These are phyloP conservation scores for Strigamia transsilvanica DNA, from an alignment of 2,888 invertebrate genomes.

Conservation along the genomic window DNA sequence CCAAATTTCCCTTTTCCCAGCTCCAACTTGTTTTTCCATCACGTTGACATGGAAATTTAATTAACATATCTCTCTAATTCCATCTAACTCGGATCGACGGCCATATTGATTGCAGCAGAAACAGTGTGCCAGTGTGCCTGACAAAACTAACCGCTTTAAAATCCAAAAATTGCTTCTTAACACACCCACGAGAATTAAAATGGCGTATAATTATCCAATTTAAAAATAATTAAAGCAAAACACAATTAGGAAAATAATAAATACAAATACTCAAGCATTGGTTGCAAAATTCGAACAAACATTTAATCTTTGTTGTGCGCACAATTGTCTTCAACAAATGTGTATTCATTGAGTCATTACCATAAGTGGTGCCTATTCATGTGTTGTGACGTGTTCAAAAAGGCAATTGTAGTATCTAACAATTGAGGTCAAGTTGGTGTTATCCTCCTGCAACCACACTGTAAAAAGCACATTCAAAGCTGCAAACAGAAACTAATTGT, in stretches of 20 bases:
- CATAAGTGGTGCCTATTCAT: too few relatives aligned
- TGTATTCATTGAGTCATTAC: too few relatives aligned
- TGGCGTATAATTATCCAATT: background rate
- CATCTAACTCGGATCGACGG: slow-evolving; percentile 39
- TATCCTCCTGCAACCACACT: too few relatives aligned
- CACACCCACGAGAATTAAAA: background rate
- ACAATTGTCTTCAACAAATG: too few relatives aligned
- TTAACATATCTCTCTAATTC: slow-evolving; percentile 42
- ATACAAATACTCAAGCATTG: background rate
- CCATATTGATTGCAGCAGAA: slow-evolving; percentile 8
- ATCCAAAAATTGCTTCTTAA: slow-evolving; percentile 24
- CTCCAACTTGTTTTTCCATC: slow-evolving; percentile 12
- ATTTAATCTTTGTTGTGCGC: too few relatives aligned
- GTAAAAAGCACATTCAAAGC: too few relatives aligned
- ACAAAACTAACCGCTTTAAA: slow-evolving; percentile 28
- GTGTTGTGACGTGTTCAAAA: too few relatives aligned
- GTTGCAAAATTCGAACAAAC: too few relatives aligned
- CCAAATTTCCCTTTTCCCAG: background rate
- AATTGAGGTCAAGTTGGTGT: too few relatives aligned
- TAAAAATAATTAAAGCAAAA: background rate
- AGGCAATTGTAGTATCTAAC: too few relatives aligned
- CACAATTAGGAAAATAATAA: background rate
- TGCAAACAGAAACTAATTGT: too few relatives aligned
- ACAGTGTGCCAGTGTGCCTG: background rate
- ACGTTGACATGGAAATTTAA: slow-evolving; percentile 34